Base-by-base conservation (phyloP, 1,140 invertebrate genomes). In the Andricus grossulariae region DNA sequence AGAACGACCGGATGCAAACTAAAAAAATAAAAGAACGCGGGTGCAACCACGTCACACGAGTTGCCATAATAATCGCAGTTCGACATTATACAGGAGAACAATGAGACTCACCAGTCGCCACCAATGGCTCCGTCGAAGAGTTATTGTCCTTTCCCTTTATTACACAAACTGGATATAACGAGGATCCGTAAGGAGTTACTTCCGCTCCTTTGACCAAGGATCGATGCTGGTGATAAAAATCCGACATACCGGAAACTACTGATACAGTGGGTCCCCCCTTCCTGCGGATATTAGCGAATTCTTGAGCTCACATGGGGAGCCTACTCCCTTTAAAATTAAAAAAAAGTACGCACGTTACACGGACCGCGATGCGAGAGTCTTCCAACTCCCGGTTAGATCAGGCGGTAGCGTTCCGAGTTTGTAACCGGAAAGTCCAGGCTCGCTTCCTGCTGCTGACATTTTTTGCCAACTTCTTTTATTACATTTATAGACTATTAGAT, bases 21-120 rank as follows among this genome's bases (percentile, higher is more conserved):
- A 82, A 75, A 76, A 79, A 54, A 77, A 85, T 78, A 84, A 85
- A 85, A 81, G 84, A 84, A 84, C 72, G 66, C 66, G 76, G 55
- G 66, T 75, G 51, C 76, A 49, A 66, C 32, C 52, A 10, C 52
- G 52, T 54, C 52, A 54, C n/a, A 54, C 52, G 18, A n/a, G n/a
- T 54, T 19, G 52, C 18, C 52, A 54, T 54, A 54, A 54, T 54
- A 7, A 54, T 45, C 39, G 52, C 51, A 54, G 51, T 15, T 54
- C 1, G 18, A 39, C 21, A 32, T 66, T 66, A 66, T 15, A 21
- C 19, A 66, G 6, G 57, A 66, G 60, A 66, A 66, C 60, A 66
- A 66, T 66, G 60, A 66, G n/a, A 45, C 60, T 66, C 60, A 13
- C 60, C 60, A 66, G 7, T 66, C 60, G 60, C 60, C 32, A 66